Conservation (phyloP, 2,797 vertebrate genomes). For the Xiphorhynchus erythropygius region DNA sequence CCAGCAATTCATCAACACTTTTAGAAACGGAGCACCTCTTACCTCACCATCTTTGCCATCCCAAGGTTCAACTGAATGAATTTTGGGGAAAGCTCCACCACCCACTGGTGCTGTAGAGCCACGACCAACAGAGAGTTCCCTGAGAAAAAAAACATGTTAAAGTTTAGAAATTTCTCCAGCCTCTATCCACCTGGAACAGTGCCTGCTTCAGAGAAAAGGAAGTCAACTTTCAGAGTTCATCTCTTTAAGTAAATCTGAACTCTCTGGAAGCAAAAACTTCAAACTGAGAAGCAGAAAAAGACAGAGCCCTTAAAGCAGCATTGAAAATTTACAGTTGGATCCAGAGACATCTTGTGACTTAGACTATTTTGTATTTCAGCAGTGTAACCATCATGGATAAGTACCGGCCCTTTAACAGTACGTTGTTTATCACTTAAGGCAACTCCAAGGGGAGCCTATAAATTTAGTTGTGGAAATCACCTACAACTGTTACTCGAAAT, state of each 20-base stretch:
- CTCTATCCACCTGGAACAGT: not conserved
- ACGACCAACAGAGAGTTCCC: conserved; percentile 93
- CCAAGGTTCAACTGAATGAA: conserved; percentile 86
- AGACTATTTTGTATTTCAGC: not conserved
- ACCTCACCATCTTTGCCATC: conserved; percentile 96
- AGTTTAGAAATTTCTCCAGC: not conserved
- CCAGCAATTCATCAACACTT: not conserved
- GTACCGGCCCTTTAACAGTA: not conserved
- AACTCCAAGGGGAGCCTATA: not conserved
- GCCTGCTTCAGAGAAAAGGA: not conserved
- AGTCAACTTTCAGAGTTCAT: not conserved
- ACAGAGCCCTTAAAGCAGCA: not conserved
- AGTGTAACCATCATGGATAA: not conserved
- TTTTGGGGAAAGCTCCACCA: conserved; percentile 86
- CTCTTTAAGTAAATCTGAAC: not conserved
- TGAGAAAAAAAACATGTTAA: conserved; percentile 31
- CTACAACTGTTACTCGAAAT: not conserved
- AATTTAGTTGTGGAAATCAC: not conserved
- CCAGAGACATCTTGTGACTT: not conserved
- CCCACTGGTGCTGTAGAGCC: conserved; percentile 90
- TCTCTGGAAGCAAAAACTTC: not conserved
- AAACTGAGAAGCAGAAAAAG: not conserved
- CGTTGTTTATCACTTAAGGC: not conserved
- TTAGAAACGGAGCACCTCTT: conserved; percentile 38
- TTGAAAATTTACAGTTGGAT: not conserved